phyloP scores from a whole-genome alignment of 2,113 vertebrate genomes.

The Atlantisia rogersi region DNA sequence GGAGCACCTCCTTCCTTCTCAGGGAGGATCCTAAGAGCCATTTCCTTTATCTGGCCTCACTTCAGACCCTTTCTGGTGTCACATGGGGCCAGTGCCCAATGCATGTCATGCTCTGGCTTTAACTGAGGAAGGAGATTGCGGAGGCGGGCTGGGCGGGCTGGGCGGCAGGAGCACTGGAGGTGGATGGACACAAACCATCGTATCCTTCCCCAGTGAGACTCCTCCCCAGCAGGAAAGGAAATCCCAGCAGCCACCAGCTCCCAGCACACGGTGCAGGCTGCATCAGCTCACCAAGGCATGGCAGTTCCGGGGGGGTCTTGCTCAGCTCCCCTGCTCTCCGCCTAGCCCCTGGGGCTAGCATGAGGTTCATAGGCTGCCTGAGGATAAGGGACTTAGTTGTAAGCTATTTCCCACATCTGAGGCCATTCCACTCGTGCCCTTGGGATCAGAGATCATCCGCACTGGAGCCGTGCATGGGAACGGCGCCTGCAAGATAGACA shows the following conservation, averaged over 20 bases:
- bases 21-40: neutral
- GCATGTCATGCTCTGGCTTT: neutral
- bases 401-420: conserved; percentile 12
- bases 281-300: neutral
- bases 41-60: neutral
- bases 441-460: neutral
- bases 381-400: neutral
- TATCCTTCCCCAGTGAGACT: neutral
- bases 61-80: neutral
- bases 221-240: neutral
- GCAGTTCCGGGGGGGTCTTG: neutral
- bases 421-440: neutral
- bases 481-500: neutral
- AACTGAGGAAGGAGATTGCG: fast-evolving
- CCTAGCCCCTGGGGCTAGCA: neutral
- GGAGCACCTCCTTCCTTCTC: neutral
- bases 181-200: neutral
- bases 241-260: neutral
- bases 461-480: neutral
- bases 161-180: neutral
- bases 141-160: fast-evolving
- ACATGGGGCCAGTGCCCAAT: fast-evolving
- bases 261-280: fast-evolving
- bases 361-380: neutral
- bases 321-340: neutral